Percentiles rank a stretch among this genome's conserved stretches.
Conservation (phyloP, 2,888 invertebrate species). For the Rotaria macrura region DNA sequence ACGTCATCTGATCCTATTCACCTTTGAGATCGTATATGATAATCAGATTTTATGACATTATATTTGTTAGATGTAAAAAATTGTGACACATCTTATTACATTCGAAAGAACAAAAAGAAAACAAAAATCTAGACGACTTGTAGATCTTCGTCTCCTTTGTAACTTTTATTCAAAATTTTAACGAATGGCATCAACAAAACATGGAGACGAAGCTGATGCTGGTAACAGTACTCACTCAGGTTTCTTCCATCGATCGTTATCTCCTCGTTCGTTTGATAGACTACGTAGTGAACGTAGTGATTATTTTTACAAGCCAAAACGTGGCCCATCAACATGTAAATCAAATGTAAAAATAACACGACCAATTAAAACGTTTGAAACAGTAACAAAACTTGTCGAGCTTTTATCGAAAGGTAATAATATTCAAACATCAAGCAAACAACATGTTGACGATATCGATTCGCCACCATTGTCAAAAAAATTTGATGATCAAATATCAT, state of each 20-base stretch:
- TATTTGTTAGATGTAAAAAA: neutral
- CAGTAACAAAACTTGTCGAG: neutral
- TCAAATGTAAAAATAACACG: neutral
- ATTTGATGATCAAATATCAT: neutral
- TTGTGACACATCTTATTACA: neutral
- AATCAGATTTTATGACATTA: conserved; percentile 5
- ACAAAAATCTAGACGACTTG: neutral
- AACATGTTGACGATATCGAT: neutral
- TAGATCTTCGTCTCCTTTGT: neutral
- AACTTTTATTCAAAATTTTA: neutral
- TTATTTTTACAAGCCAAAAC: neutral
- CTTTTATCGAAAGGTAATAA: neutral
- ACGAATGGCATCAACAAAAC: neutral
- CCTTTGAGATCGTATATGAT: neutral
- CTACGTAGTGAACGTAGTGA: neutral
- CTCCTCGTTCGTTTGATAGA: neutral
- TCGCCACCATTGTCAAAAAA: neutral
- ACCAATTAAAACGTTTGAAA: neutral
- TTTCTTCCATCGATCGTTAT: conserved; percentile 4
- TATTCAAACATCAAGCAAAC: neutral
- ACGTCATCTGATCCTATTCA: neutral
- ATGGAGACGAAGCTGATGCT: neutral
- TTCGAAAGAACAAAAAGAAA: neutral
- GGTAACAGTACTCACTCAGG: neutral
- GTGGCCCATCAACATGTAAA: neutral